Conservation (phyloP, 2,113 vertebrate species). For the Notarius quadriscutis region DNA sequence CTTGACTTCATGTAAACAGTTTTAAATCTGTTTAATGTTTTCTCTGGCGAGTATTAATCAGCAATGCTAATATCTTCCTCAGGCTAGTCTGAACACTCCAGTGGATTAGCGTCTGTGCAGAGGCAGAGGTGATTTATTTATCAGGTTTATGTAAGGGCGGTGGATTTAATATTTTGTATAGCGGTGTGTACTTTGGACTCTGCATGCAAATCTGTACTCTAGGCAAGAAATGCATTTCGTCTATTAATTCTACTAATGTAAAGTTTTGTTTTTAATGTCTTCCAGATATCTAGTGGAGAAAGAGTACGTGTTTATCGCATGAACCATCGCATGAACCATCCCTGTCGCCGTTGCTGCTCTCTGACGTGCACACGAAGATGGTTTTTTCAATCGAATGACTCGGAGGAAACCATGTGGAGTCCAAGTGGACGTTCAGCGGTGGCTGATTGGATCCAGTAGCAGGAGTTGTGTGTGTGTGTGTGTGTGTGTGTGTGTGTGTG, state of each 20-base stretch:
- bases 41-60: constrained; percentile 53
- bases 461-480: constrained; percentile 44
- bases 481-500: constrained; percentile 2
- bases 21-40: background rate
- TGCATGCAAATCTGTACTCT: background rate
- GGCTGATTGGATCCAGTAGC: constrained; percentile 73
- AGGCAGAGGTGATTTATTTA: background rate
- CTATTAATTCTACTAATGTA: background rate
- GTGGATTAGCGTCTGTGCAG: constrained; percentile 8
- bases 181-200: background rate
- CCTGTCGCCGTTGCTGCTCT: constrained; percentile 27
- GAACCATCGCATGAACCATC: constrained; percentile 12
- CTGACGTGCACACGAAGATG: constrained; percentile 64
- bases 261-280: constrained; percentile 49
- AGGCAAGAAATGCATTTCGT: background rate
- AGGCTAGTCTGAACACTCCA: background rate
- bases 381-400: constrained; percentile 68
- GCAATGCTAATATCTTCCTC: background rate
- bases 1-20: background rate
- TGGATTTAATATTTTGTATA: background rate
- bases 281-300: constrained; percentile 60
- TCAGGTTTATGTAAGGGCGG: background rate
- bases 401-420: constrained; percentile 67
- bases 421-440: constrained; percentile 65
- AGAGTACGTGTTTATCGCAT: background rate